Conservation (phyloP, 2,888 invertebrate species). For the Meganola albula region DNA sequence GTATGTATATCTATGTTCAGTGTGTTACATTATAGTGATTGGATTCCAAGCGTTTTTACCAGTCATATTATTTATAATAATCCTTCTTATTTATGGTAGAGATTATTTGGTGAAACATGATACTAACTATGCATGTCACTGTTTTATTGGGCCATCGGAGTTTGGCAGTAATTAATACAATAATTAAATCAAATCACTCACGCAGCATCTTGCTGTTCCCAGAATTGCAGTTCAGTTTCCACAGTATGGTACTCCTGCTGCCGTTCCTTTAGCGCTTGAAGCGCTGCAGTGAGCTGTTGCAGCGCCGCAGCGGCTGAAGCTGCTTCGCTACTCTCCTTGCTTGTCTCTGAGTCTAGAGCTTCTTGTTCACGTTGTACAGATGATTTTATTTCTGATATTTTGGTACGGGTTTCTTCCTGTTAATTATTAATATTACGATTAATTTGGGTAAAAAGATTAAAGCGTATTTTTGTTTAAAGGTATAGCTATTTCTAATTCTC, state of each 20-base stretch:
- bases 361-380: slow-evolving; percentile 36
- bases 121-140: no score
- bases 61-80: no score
- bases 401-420: slow-evolving; percentile 48
- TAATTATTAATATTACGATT: no score
- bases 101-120: no score
- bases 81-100: no score
- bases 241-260: slow-evolving; percentile 29
- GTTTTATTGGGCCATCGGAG: neutral
- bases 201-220: slow-evolving; percentile 45
- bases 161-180: neutral
- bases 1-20: no score
- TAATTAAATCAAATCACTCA: slow-evolving; percentile 25
- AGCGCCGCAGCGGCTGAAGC: slow-evolving; percentile 28
- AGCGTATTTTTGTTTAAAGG: no score
- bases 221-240: slow-evolving; percentile 37
- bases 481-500: no score
- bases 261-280: slow-evolving; percentile 26
- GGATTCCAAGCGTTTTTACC: no score
- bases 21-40: no score
- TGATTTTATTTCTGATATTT: slow-evolving; percentile 39
- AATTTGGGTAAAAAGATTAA: no score
- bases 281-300: slow-evolving; percentile 14
- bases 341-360: slow-evolving; percentile 30
- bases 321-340: slow-evolving; percentile 32